phyloP scores from a whole-genome alignment of 1,140 invertebrate genomes.

The Ceratitis capitata region DNA sequence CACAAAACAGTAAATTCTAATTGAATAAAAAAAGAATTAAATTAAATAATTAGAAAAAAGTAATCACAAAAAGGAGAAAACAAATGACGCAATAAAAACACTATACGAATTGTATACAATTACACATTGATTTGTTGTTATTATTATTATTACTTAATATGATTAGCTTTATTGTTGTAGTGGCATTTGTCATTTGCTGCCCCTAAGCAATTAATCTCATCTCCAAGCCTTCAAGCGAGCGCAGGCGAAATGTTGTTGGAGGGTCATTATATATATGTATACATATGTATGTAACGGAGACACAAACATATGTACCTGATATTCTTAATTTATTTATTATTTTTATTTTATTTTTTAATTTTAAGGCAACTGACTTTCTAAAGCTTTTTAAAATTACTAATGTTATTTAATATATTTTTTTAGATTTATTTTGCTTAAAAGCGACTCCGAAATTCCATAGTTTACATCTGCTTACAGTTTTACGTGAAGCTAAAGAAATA shows the following conservation, averaged over 20 bases:
- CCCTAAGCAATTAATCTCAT: neutral
- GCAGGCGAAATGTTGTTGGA: neutral
- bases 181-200: constrained; percentile 2
- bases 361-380: no score
- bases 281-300: no score
- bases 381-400: no score
- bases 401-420: no score
- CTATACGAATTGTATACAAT: neutral
- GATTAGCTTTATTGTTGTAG: neutral
- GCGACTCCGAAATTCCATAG: no score
- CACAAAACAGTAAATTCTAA: neutral
- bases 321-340: no score
- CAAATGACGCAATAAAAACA: neutral
- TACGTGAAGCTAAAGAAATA: no score
- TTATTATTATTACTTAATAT: neutral
- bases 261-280: no score
- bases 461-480: no score
- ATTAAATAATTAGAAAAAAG: neutral
- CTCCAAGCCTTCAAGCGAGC: neutral
- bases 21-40: neutral
- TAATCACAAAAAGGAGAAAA: neutral
- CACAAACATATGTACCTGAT: no score
- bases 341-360: no score
- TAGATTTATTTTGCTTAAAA: no score
- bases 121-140: neutral